Evolutionary conservation across 2,113 vertebrate species (phyloP).

Genomic region (Apaloderma vittatum): DNA sequence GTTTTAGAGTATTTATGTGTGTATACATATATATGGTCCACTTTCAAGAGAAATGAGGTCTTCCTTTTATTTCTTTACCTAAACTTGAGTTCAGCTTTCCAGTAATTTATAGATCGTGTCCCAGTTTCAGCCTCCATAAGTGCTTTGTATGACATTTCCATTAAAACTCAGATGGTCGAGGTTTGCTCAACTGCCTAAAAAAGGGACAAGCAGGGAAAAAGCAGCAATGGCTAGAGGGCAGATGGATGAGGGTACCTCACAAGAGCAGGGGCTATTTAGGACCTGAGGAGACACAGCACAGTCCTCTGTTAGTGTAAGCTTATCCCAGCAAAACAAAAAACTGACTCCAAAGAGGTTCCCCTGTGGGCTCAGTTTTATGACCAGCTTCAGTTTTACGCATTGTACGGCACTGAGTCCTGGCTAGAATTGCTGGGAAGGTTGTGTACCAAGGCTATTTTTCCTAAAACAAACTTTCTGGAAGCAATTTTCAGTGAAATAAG

Average conservation of each 20-base stretch:
- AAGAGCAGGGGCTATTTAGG: neutral
- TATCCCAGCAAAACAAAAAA: neutral
- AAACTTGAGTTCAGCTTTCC: constrained; percentile 2
- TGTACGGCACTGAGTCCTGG: neutral
- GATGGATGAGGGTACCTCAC: accelerated
- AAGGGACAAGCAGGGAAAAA: neutral
- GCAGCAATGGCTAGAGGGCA: neutral
- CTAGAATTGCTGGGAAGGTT: neutral
- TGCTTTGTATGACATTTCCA: neutral
- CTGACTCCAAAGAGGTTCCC: neutral
- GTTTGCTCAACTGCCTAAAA: neutral
- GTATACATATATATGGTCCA: constrained; percentile 16
- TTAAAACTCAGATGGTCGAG: constrained; percentile 14
- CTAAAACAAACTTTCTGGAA: neutral
- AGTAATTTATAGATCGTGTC: constrained; percentile 40
- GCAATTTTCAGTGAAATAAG: neutral
- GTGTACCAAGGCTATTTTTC: accelerated
- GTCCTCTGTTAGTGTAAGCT: neutral
- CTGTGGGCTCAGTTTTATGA: neutral
- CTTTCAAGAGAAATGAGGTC: constrained; percentile 3
- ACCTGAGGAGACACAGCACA: neutral
- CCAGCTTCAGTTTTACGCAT: neutral
- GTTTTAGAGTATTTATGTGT: constrained; percentile 46
- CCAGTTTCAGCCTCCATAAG: constrained; percentile 26
- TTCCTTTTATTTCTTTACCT: constrained; percentile 4